Evolutionary conservation across 2,888 invertebrate species (phyloP), one percentile per base, ranked within the genome.

Genomic region (Chrysodeixis includens): DNA sequence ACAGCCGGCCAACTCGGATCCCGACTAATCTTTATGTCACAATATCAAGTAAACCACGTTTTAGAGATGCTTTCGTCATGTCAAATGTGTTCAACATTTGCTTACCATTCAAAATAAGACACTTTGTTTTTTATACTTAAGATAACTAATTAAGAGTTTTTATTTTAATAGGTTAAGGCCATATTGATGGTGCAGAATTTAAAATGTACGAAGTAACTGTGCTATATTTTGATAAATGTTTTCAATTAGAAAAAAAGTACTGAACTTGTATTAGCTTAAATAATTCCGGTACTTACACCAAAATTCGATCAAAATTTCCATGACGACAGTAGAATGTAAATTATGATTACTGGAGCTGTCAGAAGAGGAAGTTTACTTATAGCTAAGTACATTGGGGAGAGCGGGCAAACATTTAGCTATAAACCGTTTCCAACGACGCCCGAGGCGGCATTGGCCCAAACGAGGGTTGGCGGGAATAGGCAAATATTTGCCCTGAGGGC

Each of bases 391-490:
- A 90, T 90, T 90, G 87, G 93, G 92, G 90, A 87, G 88, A 87
- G 83, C 85, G 85, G 84, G 88, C 90, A 93, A 94, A 94, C 92
- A 93, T 92, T 87, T 85, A 88, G 86, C 86, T 89, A 88, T 89
- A 91, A 92, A 92, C 90, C 92, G 87, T 91, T 92, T 86, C 79
- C 84, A 90, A 86, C 86, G 85, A 88, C 87, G 92, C 93, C 88
- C 89, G 86, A 86, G 89, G 93, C 93, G 90, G 90, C 88, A 85
- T 86, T 86, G 87, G 87, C 78, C 87, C 85, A 86, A 89, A 86
- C 88, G 91, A 93, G 93, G 93, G 93, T 93, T 93, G 93, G 94
- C 93, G 93, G 94, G 91, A 94, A 94, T 86, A 89, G 90, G 87
- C 93, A 93, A 94, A 94, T 93, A 94, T 94, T 94, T 93, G 90